Base-by-base conservation (phyloP, 2,888 invertebrate genomes). In the Ormyrus rosae region DNA sequence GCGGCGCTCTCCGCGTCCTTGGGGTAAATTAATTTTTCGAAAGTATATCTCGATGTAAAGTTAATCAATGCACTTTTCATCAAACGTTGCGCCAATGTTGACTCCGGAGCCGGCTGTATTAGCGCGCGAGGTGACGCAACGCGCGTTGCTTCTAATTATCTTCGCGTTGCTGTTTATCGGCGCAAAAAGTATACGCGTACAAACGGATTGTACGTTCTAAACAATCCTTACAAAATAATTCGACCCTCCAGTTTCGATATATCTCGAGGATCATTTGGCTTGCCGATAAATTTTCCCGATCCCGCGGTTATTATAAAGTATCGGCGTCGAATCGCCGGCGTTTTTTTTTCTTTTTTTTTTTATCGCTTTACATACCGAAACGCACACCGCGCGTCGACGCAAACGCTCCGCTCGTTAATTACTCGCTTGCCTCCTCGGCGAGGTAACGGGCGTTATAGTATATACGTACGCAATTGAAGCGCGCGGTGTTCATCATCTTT, bases 11-110 rank as follows among this genome's bases (percentile, higher is more conserved):
- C 34, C 34, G 19, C 13, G 63, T 70, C 76, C 76, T 70, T 77
- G 70, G 70, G 9, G 50, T 7, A 5, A 64, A 77, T 70, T 55
- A 50, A 34, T 34, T 77, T 77, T 77, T 34, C 55, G 69, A 77
- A 69, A 77, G 76, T 70, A n/a, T 34, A 34, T 56, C 10, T 56
- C 61, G 55, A 69, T 4, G 4, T 70, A 69, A 77, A 76, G 46
- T 76, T 45, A 55, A 55, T 69, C 53, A 48, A 8, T 65, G 55
- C 48, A 69, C 13, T 63, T 69, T 61, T 69, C 63, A 76, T 69
- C 76, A 48, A 63, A 46, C 50, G 10, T 34, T 4, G 34, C 34
- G 34, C 34, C 34, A 34, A 34, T 34, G 2, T 19, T 34, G 3
- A 4, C 34, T 34, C 34, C 4, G 34, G 3, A 4, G 34, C 34